Evolutionary conservation across 2,113 vertebrate species (phyloP).

Genomic region (Natator depressus): DNA sequence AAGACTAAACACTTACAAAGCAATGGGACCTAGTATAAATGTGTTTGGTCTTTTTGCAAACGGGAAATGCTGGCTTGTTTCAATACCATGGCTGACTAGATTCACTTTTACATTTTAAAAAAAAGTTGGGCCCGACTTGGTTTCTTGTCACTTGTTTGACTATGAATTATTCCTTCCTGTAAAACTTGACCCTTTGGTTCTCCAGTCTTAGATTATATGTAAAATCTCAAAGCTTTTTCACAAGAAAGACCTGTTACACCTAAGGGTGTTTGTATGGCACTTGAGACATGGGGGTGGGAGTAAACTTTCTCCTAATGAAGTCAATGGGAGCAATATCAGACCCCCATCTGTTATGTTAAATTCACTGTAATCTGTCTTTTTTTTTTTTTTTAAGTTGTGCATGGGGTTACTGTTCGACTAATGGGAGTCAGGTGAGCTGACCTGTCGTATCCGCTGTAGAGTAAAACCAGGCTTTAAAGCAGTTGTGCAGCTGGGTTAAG

Average conservation of each 20-base stretch:
- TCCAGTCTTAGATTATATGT: not conserved
- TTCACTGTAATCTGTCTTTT: not conserved
- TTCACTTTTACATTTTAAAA: not conserved
- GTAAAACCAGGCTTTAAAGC: not conserved
- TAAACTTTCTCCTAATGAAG: not conserved
- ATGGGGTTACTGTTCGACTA: not conserved
- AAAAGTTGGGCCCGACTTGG: not conserved
- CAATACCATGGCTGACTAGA: not conserved
- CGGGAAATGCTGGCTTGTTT: not conserved
- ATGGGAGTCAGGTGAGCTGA: not conserved
- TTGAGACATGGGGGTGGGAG: not conserved
- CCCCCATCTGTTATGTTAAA: not conserved
- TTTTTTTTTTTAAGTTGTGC: not conserved
- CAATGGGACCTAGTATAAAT: not conserved
- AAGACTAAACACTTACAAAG: not conserved
- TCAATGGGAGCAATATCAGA: not conserved
- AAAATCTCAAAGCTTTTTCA: not conserved
- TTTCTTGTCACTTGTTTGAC: not conserved
- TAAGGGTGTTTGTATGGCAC: not conserved
- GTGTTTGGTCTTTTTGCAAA: not conserved
- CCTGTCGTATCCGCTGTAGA: not conserved
- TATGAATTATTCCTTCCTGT: not conserved
- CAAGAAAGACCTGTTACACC: not conserved
- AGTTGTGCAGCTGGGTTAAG: not conserved
- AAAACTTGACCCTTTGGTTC: not conserved